phyloP scores from a whole-genome alignment of 1,140 invertebrate species.

The Cheumatopsyche charites region DNA sequence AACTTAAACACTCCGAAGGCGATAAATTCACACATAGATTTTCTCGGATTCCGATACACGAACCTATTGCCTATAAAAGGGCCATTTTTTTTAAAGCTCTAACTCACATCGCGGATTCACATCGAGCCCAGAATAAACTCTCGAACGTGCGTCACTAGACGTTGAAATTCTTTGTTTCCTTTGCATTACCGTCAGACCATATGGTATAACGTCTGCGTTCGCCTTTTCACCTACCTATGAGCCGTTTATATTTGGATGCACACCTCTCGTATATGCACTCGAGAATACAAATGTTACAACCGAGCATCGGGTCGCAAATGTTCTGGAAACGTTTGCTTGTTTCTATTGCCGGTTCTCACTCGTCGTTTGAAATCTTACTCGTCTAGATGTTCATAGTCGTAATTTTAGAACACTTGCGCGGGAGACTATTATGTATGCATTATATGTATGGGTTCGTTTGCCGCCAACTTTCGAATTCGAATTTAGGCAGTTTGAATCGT shows the following conservation, averaged over 20 bases:
- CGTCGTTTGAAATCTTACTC: constrained; percentile 14
- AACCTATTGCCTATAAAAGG: no score
- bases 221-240: constrained; percentile 10
- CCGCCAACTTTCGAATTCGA: no score
- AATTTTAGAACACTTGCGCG: constrained; percentile 10
- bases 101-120: no score
- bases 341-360: constrained; percentile 1
- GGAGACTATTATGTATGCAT: background rate
- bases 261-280: constrained; percentile 1
- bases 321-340: constrained; percentile 21
- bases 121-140: background rate
- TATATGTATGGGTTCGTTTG: no score
- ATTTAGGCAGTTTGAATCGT: no score
- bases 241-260: constrained; percentile 15
- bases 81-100: no score
- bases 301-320: constrained; percentile 16
- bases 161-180: background rate
- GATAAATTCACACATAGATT: no score
- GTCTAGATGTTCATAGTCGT: background rate
- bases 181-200: background rate
- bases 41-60: no score
- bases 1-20: no score
- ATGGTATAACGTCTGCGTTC: constrained; percentile 6
- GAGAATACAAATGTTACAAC: constrained; percentile 17
- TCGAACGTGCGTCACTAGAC: background rate